Evolutionary conservation across 2,888 invertebrate genomes (phyloP), one percentile per base, ranked within the genome.

Genomic region (Beris chalybata): DNA sequence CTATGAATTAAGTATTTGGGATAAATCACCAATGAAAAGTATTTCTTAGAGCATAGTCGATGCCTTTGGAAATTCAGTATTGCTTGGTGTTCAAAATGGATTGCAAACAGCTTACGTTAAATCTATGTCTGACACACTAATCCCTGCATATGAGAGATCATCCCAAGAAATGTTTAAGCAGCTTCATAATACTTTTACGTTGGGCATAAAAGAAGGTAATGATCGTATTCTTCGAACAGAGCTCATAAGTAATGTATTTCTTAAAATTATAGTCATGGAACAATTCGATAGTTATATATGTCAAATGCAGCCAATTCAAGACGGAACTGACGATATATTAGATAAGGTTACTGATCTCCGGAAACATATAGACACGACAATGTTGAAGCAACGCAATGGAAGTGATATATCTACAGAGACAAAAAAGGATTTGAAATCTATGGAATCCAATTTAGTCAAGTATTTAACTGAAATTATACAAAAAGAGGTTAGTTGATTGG

Each of bases 181-280:
- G 81, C 85, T 97, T 66, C 94, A 95, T 77, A 90, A 92, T 59
- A 87, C 91, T 15, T 97, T 97, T 81, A 87, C 90, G 61, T 86
- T 85, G 71, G 97, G 97, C 64, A 93, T 95, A 6, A 90, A 89
- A 77, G 95, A 97, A 81, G 95, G 95, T 95, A 82, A 73, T 12
- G 74, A 72, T n/a, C 9, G 7, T 12, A 9, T 56, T 56, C 5
- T 11, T 13, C 22, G 5, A 11, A 11, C 12, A 12, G 12, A 11
- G 52, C 29, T 15, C 15, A 52, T 6, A 4, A 5, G 52, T 13
- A 11, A 52, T 22, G 1, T 15, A 15, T 52, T 52, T 52, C 15
- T 38, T 38, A 1, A 15, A n/a, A 29, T 29, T 52, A 11, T 15
- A 84, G 84, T 85, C 74, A 78, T 84, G 74, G 81, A 83, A 71